Evolutionary conservation across 2,888 invertebrate genomes (phyloP).

Genomic region (Eupeodes latifasciatus): DNA sequence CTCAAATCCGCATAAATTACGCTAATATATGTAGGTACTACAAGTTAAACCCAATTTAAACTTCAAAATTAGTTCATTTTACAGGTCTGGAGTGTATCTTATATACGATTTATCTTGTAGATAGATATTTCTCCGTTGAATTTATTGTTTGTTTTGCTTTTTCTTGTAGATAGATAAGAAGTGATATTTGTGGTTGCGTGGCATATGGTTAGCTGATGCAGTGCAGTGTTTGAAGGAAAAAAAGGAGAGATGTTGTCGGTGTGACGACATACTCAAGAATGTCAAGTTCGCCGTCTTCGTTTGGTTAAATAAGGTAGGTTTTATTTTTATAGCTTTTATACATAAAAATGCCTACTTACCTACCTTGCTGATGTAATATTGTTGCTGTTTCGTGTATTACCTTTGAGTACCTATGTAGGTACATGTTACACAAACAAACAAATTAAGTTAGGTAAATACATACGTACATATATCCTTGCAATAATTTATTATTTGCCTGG

Average conservation of each 20-base stretch:
- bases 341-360: constrained; percentile 46
- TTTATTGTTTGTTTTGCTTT: background rate
- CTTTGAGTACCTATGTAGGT: background rate
- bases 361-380: constrained; percentile 28
- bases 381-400: constrained; percentile 31
- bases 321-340: constrained; percentile 54
- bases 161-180: background rate
- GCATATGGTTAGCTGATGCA: background rate
- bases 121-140: background rate
- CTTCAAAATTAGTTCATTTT: background rate
- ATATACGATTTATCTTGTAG: background rate
- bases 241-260: too few relatives aligned
- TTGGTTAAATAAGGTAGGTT: background rate
- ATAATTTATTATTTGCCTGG: constrained; percentile 28
- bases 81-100: background rate
- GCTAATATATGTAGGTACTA: too few relatives aligned
- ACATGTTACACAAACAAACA: background rate
- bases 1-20: too few relatives aligned
- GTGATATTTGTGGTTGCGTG: background rate
- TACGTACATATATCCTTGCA: constrained; percentile 44
- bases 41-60: too few relatives aligned
- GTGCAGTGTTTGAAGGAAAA: too few relatives aligned
- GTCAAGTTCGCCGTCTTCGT: constrained; percentile 44
- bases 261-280: background rate
- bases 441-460: background rate